A percentile compares a stretch with the other conserved stretches of the same genome.
phyloP scores from a whole-genome alignment of 2,888 invertebrate genomes.

The Chironomus riparius region DNA sequence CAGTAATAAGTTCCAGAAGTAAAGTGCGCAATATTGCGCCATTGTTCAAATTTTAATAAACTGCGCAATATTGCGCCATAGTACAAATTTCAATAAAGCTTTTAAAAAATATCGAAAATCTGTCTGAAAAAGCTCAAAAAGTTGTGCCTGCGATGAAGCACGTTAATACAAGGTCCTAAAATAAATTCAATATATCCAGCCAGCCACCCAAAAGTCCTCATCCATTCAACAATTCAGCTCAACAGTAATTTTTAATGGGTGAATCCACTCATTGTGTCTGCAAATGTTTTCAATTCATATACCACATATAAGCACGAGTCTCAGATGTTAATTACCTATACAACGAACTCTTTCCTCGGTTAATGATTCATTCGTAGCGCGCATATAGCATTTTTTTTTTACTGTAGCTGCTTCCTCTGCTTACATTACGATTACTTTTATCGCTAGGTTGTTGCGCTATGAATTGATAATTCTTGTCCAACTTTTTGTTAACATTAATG shows the following conservation, averaged over 20 bases:
- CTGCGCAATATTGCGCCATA: too few species aligned
- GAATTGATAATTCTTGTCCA: neutral
- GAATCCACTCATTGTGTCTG: neutral
- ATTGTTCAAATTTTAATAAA: too few species aligned
- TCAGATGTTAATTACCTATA: neutral
- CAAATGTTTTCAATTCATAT: neutral
- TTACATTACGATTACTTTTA: neutral
- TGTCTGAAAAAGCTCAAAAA: too few species aligned
- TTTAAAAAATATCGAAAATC: too few species aligned
- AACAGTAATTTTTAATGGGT: neutral
- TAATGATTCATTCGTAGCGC: neutral
- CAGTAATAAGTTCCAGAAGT: too few species aligned
- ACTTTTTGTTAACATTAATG: too few species aligned
- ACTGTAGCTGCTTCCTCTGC: neutral
- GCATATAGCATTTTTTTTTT: neutral
- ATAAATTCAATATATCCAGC: too few species aligned
- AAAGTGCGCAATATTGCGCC: too few species aligned
- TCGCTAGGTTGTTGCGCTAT: neutral
- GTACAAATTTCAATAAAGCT: too few species aligned
- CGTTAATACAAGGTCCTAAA: too few species aligned
- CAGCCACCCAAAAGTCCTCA: neutral
- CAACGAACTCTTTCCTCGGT: neutral
- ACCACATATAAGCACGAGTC: conserved; percentile 3
- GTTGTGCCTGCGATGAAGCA: too few species aligned
- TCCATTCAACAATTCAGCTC: neutral